Conservation (phyloP, 1,140 invertebrate genomes). For the Alviniconcha marisindica region DNA sequence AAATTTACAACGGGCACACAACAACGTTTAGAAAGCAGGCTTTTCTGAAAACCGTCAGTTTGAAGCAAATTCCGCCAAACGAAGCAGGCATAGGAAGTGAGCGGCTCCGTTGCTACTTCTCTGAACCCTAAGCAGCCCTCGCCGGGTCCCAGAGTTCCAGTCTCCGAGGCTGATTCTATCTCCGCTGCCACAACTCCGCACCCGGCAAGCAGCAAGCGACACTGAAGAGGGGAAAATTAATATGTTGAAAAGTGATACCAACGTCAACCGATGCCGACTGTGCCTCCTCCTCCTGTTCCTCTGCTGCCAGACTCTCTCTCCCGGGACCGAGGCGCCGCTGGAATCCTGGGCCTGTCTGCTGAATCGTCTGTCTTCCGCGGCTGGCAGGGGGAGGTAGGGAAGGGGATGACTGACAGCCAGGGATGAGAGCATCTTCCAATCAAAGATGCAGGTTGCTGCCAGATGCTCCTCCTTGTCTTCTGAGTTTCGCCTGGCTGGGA, state of each 20-base stretch:
- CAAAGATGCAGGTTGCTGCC: too few species aligned
- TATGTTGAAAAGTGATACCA: constrained; percentile 31
- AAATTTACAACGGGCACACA: too few species aligned
- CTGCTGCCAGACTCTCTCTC: neutral
- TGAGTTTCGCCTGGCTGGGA: too few species aligned
- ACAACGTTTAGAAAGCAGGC: too few species aligned
- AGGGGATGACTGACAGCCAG: neutral
- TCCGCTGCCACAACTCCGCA: neutral
- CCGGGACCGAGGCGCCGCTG: neutral
- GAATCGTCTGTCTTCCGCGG: neutral
- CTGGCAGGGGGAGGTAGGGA: neutral
- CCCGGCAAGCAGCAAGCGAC: neutral
- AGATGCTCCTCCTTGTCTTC: too few species aligned
- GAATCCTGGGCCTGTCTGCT: neutral
- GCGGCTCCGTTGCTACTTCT: neutral
- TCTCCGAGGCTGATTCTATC: neutral
- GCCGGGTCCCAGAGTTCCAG: neutral
- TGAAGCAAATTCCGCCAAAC: too few species aligned
- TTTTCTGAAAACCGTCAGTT: too few species aligned
- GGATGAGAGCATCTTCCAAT: neutral
- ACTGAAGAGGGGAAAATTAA: constrained; percentile 23
- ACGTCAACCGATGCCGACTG: neutral
- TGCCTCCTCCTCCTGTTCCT: neutral
- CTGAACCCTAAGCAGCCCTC: too few species aligned
- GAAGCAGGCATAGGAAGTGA: too few species aligned